Conservation (phyloP, 2,888 invertebrate species). For the Thymelicus sylvestris region DNA sequence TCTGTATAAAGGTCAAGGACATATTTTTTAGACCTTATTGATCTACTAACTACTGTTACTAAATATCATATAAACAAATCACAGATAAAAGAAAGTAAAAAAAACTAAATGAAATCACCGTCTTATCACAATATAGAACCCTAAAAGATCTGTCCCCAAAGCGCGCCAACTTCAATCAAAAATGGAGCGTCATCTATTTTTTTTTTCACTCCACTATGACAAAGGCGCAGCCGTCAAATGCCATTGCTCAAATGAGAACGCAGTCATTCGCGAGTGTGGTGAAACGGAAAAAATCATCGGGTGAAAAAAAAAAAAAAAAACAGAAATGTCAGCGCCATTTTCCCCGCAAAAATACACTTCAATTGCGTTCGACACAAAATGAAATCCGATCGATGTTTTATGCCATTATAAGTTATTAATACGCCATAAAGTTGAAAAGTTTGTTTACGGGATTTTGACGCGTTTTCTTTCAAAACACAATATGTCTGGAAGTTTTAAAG, state of each 20-base stretch:
- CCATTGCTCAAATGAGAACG: conserved; percentile 82
- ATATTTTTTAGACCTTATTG: too few species aligned
- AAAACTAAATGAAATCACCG: background rate
- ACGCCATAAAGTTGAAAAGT: conserved; percentile 28
- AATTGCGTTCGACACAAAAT: conserved; percentile 46
- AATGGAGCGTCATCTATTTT: conserved; percentile 69
- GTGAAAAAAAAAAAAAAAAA: conserved; percentile 51
- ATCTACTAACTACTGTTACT: too few species aligned
- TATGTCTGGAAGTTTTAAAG: conserved; percentile 34
- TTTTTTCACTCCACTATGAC: conserved; percentile 61
- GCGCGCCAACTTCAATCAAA: conserved; percentile 71
- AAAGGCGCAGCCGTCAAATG: conserved; percentile 78
- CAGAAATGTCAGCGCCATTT: conserved; percentile 68
- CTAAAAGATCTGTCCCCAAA: conserved; percentile 56
- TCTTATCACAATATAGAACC: conserved; percentile 39
- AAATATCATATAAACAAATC: too few species aligned
- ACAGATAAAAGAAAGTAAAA: background rate
- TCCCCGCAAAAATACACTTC: conserved; percentile 52
- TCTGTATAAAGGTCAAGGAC: too few species aligned
- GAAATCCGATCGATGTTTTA: conserved; percentile 37
- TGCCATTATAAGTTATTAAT: conserved; percentile 37
- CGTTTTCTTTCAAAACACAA: conserved; percentile 20
- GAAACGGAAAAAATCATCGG: conserved; percentile 79
- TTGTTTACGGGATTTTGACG: conserved; percentile 21
- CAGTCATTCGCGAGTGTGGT: conserved; percentile 79